phyloP scores from a whole-genome alignment of 2,113 vertebrate genomes.

The Tychaedon coryphoeus region DNA sequence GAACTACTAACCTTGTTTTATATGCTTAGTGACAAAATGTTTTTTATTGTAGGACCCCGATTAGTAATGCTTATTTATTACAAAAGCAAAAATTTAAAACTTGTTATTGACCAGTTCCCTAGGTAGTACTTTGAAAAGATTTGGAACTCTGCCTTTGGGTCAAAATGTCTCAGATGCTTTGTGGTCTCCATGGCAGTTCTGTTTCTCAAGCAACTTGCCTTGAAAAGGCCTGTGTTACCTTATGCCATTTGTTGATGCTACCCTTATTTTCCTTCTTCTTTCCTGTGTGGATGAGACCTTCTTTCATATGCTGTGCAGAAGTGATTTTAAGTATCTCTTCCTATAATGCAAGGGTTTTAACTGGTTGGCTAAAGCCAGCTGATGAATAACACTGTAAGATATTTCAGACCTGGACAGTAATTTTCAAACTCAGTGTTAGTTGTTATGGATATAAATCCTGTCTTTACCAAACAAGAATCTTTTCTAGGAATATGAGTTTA shows the following conservation, averaged over 20 bases:
- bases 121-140: slow-evolving; percentile 59
- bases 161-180: slow-evolving; percentile 67
- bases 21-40: background rate
- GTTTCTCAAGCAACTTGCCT: slow-evolving; percentile 52
- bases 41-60: background rate
- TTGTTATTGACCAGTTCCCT: slow-evolving; percentile 52
- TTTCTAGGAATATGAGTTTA: background rate
- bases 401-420: background rate
- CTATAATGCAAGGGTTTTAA: background rate
- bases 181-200: slow-evolving; percentile 56
- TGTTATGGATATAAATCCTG: background rate
- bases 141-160: slow-evolving; percentile 57
- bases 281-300: background rate
- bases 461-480: background rate
- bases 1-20: slow-evolving; percentile 34
- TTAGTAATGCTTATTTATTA: slow-evolving; percentile 46
- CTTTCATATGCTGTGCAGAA: background rate
- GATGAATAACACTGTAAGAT: background rate
- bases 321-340: background rate
- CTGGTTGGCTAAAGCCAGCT: background rate
- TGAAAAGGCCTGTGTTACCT: slow-evolving; percentile 47
- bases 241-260: slow-evolving; percentile 10
- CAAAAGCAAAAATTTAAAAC: slow-evolving; percentile 53
- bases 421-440: background rate
- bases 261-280: background rate